Conservation (phyloP, 2,113 vertebrate genomes). For the Columbina picui region DNA sequence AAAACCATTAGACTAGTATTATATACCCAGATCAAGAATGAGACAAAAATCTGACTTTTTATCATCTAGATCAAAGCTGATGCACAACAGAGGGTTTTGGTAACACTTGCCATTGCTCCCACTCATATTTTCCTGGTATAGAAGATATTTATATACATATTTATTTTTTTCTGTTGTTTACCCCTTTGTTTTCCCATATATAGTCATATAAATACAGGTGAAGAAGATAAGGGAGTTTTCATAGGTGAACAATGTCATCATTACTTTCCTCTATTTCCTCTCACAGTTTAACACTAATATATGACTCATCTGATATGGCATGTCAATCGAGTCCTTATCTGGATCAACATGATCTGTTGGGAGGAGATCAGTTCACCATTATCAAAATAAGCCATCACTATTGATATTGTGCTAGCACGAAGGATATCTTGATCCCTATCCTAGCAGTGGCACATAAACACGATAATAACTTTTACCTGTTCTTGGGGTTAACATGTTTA, state of each 20-base stretch:
- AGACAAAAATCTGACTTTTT: not conserved
- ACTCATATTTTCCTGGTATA: not conserved
- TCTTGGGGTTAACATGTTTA: not conserved
- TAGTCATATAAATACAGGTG: not conserved
- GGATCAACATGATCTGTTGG: not conserved
- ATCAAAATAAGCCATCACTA: not conserved
- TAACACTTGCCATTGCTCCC: not conserved
- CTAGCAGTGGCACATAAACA: not conserved
- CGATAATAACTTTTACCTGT: not conserved
- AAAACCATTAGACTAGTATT: not conserved
- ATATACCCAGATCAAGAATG: not conserved
- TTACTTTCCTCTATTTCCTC: not conserved
- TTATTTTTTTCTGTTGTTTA: not conserved
- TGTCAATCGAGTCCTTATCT: not conserved
- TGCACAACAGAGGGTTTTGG: not conserved
- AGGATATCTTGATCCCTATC: not conserved
- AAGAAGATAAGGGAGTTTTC: not conserved
- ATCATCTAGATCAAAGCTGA: not conserved
- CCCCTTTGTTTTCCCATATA: not conserved
- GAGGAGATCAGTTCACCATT: not conserved
- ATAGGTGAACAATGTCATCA: not conserved
- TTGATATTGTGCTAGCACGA: not conserved
- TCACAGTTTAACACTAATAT: not conserved
- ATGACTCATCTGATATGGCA: not conserved
- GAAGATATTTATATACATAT: not conserved